A percentile compares a stretch with the other conserved stretches of the same genome.
These are phyloP conservation scores for Drosophila eugracilis DNA, from an alignment of 1,140 invertebrate species.

Conservation along the genomic window DNA sequence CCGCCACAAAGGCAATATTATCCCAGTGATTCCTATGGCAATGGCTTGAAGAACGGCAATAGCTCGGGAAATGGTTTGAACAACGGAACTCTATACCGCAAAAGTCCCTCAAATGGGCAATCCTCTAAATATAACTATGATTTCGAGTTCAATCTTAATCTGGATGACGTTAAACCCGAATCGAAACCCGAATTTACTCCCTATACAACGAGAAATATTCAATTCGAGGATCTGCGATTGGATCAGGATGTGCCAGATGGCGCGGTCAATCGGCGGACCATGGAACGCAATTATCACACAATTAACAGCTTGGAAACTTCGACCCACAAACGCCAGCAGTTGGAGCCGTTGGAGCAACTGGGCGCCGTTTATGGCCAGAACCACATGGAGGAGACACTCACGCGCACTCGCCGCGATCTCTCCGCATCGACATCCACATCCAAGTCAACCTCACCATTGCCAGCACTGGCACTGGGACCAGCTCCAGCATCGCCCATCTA, in stretches of 20 bases:
- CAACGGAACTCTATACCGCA: slow-evolving; percentile 15
- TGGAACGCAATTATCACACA: slow-evolving; percentile 84
- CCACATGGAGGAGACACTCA: slow-evolving; percentile 71
- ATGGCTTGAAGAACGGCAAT: slow-evolving; percentile 17
- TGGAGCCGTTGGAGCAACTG: slow-evolving; percentile 44
- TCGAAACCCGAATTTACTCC: slow-evolving; percentile 48
- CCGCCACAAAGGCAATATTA: slow-evolving; percentile 61
- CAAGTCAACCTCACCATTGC: slow-evolving; percentile 25
- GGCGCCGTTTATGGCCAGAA: slow-evolving; percentile 69
- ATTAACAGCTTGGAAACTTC: slow-evolving; percentile 67
- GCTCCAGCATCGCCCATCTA: slow-evolving; percentile 75
- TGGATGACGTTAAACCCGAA: slow-evolving; percentile 58
- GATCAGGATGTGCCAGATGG: slow-evolving; percentile 75
- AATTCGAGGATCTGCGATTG: slow-evolving; percentile 29
- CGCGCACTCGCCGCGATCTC: slow-evolving; percentile 71
- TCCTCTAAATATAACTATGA: slow-evolving; percentile 75
- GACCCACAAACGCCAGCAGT: slow-evolving; percentile 36
- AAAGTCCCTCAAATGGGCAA: slow-evolving; percentile 24
- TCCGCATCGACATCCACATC: slow-evolving; percentile 19
- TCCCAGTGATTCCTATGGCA: slow-evolving; percentile 33
- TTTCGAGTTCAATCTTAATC: slow-evolving; percentile 76
- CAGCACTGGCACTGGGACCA: slow-evolving; percentile 1
- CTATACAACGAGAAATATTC: slow-evolving; percentile 70
- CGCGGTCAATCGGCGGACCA: slow-evolving; percentile 52
- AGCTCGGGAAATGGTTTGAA: too few relatives aligned